These are phyloP conservation scores for Chaetops frenatus DNA, from an alignment of 2,113 vertebrate genomes.

Conservation along the genomic window DNA sequence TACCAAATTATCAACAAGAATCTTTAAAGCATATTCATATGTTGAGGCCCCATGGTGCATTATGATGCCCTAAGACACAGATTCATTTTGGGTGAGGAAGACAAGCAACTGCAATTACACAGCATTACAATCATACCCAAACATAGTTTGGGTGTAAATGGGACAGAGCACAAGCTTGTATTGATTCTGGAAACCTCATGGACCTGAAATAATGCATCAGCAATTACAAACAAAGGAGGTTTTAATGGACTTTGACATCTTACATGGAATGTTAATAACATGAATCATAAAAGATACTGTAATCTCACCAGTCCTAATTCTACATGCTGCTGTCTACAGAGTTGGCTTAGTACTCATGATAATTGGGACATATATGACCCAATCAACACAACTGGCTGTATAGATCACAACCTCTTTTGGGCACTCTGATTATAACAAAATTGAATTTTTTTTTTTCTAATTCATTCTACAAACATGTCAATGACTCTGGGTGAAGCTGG, in stretches of 20 bases:
- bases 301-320: neutral
- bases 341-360: neutral
- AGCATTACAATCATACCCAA: neutral
- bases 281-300: neutral
- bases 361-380: neutral
- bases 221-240: neutral
- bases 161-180: neutral
- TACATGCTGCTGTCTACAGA: neutral
- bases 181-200: neutral
- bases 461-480: neutral
- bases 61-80: neutral
- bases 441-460: neutral
- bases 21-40: neutral
- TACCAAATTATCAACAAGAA: neutral
- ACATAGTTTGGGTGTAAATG: neutral
- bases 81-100: neutral
- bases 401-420: neutral
- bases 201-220: neutral
- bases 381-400: neutral
- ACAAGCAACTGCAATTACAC: neutral
- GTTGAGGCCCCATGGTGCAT: neutral
- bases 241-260: neutral
- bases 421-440: neutral
- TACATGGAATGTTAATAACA: neutral
- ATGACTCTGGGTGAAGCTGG: neutral